phyloP scores from a whole-genome alignment of 1,140 invertebrate species.

The Rhynchophorus ferrugineus region DNA sequence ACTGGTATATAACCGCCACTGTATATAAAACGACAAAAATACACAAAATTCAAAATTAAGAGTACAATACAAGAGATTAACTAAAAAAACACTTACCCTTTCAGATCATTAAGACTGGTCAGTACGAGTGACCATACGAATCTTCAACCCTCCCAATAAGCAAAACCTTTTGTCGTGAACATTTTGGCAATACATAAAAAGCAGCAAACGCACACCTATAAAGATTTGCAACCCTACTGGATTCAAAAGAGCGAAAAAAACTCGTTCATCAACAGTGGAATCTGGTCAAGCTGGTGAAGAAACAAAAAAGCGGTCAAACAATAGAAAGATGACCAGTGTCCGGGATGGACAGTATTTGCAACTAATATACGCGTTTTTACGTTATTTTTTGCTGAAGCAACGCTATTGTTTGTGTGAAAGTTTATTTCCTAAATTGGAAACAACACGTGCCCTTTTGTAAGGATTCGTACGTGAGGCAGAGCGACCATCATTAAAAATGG shows the following conservation, averaged over 20 bases:
- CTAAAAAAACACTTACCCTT: too few relatives aligned
- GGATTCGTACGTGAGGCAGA: too few relatives aligned
- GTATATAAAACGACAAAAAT: too few relatives aligned
- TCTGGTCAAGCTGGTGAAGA: conserved; percentile 22
- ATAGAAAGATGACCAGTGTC: conserved; percentile 22
- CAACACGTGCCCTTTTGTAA: background rate
- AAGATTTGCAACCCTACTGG: conserved; percentile 22
- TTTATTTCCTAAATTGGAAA: too few relatives aligned
- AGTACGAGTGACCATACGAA: background rate
- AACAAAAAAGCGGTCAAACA: too few relatives aligned
- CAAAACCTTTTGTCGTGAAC: conserved; percentile 13
- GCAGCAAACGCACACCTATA: conserved; percentile 27
- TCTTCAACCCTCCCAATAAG: background rate
- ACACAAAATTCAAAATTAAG: too few relatives aligned
- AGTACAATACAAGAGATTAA: too few relatives aligned
- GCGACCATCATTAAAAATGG: too few relatives aligned
- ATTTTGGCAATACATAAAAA: conserved; percentile 28
- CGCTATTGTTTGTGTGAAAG: too few relatives aligned
- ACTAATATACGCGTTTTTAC: background rate
- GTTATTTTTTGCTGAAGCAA: background rate
- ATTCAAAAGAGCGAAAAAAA: conserved; percentile 12
- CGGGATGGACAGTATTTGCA: conserved; percentile 6
- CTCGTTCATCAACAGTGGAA: conserved; percentile 25
- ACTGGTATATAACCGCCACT: too few relatives aligned
- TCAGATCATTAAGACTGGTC: background rate